A percentile compares a stretch with the other conserved stretches of the same genome.
These are phyloP conservation scores for Azorinus chamasolen DNA, from an alignment of 2,888 invertebrate species.

Conservation along the genomic window DNA sequence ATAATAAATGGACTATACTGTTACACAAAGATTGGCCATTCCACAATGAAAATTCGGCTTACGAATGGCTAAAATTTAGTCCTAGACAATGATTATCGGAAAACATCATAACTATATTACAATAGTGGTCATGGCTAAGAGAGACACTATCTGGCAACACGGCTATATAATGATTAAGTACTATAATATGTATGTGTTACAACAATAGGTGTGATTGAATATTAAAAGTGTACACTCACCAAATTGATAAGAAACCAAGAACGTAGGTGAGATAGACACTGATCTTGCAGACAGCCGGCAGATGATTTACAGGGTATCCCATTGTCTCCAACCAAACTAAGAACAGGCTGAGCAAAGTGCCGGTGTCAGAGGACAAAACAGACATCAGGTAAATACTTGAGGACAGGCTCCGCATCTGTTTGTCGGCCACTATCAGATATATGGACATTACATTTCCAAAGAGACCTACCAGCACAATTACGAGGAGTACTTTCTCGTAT, in stretches of 20 bases:
- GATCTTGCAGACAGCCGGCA: constrained; percentile 85
- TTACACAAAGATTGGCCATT: too few relatives aligned
- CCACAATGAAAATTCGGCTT: too few relatives aligned
- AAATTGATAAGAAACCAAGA: constrained; percentile 92
- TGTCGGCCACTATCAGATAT: constrained; percentile 61
- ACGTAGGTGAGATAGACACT: constrained; percentile 87
- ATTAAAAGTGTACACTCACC: too few relatives aligned
- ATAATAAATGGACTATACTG: too few relatives aligned
- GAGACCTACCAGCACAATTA: constrained; percentile 66
- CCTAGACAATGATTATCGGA: too few relatives aligned
- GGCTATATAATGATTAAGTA: too few relatives aligned
- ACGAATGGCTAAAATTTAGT: too few relatives aligned
- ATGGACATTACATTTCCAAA: constrained; percentile 70
- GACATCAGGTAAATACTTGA: constrained; percentile 70
- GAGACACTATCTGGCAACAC: too few relatives aligned
- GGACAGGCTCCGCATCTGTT: constrained; percentile 67
- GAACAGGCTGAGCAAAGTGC: constrained; percentile 61
- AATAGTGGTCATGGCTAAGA: too few relatives aligned
- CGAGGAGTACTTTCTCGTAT: constrained; percentile 61
- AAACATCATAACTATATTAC: too few relatives aligned
- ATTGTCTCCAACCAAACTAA: constrained; percentile 72
- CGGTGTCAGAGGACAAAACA: constrained; percentile 68
- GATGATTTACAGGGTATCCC: constrained; percentile 63
- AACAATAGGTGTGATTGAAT: too few relatives aligned
- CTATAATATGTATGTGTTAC: too few relatives aligned